Base-by-base conservation (phyloP, 2,888 invertebrate genomes). In the Omphaloscelis lunosa region DNA sequence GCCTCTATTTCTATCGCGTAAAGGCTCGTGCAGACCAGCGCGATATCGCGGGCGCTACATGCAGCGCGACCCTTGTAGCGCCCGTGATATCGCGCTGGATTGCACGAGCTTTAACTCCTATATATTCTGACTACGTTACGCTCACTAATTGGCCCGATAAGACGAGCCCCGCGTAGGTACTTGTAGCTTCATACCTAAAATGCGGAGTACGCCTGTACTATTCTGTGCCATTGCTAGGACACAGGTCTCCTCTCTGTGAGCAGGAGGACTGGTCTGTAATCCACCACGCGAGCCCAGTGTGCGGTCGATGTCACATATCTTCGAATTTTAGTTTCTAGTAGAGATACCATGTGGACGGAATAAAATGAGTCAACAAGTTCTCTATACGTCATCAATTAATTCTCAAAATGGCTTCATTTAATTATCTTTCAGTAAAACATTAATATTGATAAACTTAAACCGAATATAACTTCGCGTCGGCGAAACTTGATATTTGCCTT, bases 401-500 rank as follows among this genome's bases (percentile, higher is more conserved):
- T 27, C 20, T 8, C 17, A 62, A 53, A 61, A 76, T 27, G 23
- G 34, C 53, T 63, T 29, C 27, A 72, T 72, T 79, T 61, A 67
- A 48, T 67, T 58, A 41, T 48, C 23, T 51, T 61, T 70, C 66
- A 56, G n/a, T 6, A 66, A 69, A 48, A 77, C 15, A 66, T 69
- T 34, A 76, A 83, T 80, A 80, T 77, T 70, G 34, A 83, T 83
- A 34, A 48, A 65, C 45, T 34, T 45, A 45, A 56, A 65, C 15
- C 20, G 27, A 61, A 70, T 72, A 67, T 68, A 74, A 84, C 61
- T 61, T n/a, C 0, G 68, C 29, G 56, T 61, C 29, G 51, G 41
- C 72, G 45, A 73, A 80, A 83, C 41, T 29, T 68, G 82, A 83
- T 81, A 81, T 45, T 81, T 39, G 17, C 29, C 48, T 85, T 83